Conservation (phyloP, 2,888 invertebrate genomes). For the Trissonchulus latispiculum region DNA sequence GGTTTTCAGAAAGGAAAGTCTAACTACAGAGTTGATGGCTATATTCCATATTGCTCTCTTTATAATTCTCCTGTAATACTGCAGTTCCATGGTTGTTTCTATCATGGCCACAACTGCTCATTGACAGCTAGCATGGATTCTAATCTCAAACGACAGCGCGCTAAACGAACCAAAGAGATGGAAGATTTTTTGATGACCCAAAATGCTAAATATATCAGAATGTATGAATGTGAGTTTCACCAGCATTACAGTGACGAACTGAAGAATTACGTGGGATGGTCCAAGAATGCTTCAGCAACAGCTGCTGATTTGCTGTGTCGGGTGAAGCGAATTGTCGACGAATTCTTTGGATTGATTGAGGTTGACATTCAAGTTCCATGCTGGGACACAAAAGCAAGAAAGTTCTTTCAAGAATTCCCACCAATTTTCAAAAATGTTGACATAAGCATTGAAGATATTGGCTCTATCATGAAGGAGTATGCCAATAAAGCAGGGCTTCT, state of each 20-base stretch:
- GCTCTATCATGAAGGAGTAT: not conserved
- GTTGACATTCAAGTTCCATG: constrained; percentile 10
- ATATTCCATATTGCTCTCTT: not conserved
- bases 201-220: not conserved
- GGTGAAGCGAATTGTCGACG: not conserved
- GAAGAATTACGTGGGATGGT: not conserved
- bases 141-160: not conserved
- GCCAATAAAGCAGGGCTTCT: not conserved
- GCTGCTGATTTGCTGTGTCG: not conserved
- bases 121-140: not conserved
- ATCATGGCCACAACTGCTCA: constrained; percentile 2
- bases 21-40: constrained; percentile 10
- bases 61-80: not conserved
- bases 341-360: not conserved
- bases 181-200: not conserved
- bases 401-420: not conserved
- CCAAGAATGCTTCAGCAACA: not conserved
- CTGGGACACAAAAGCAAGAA: not conserved
- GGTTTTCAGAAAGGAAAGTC: not conserved
- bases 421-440: constrained; percentile 11
- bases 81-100: constrained; percentile 10
- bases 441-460: constrained; percentile 8
- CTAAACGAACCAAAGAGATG: not conserved
- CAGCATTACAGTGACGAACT: not conserved
- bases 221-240: constrained; percentile 1